Evolutionary conservation across 2,888 invertebrate genomes (phyloP).

Genomic region (Luperina nickerlii): DNA sequence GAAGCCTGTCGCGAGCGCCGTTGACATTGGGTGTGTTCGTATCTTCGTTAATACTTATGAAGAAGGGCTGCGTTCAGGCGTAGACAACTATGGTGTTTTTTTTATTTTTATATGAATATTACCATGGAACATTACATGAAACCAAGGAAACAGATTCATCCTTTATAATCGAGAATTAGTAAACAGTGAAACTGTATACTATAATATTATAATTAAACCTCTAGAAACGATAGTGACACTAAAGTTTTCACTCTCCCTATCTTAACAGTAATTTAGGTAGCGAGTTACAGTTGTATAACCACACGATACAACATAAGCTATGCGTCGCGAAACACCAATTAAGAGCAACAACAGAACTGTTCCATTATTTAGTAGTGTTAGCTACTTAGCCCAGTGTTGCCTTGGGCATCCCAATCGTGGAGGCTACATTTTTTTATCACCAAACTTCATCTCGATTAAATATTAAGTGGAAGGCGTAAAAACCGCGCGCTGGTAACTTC

Average conservation of each 20-base stretch:
- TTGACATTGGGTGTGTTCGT: too few relatives aligned
- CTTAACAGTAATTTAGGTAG: constrained; percentile 12
- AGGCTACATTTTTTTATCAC: constrained; percentile 72
- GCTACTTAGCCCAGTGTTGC: constrained; percentile 38
- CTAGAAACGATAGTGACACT: constrained; percentile 4
- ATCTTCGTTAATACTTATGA: too few relatives aligned
- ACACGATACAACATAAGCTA: constrained; percentile 17
- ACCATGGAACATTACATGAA: too few relatives aligned
- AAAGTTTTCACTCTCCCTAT: constrained; percentile 7
- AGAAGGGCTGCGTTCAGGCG: too few relatives aligned
- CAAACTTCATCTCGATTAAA: constrained; percentile 70
- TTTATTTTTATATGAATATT: neutral
- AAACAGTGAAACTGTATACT: neutral
- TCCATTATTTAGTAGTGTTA: constrained; percentile 33
- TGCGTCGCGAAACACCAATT: constrained; percentile 26
- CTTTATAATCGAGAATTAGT: neutral
- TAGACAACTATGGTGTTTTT: too few relatives aligned
- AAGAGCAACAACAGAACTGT: constrained; percentile 31
- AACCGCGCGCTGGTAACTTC: constrained; percentile 65
- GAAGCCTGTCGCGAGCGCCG: too few relatives aligned
- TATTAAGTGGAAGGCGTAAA: constrained; percentile 68
- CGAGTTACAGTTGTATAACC: constrained; percentile 16
- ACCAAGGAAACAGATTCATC: neutral
- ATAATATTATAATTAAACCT: neutral
- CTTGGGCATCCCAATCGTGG: constrained; percentile 58